These are phyloP conservation scores for Archegozetes longisetosus DNA, from an alignment of 1,140 invertebrate species.

Conservation along the genomic window DNA sequence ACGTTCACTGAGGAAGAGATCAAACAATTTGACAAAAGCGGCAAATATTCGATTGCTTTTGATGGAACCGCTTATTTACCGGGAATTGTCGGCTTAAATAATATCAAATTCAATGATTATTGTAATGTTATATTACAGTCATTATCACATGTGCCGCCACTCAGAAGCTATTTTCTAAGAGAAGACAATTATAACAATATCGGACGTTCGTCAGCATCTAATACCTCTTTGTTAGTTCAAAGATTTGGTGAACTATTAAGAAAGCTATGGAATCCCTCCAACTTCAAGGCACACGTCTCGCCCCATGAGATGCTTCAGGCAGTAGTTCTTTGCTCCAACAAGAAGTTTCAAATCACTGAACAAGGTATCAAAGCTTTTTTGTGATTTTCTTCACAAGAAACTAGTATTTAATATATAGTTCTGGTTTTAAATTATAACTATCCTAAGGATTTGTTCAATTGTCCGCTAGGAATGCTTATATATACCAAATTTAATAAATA, in stretches of 20 bases:
- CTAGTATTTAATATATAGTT: conserved; percentile 1
- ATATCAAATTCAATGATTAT: conserved; percentile 99
- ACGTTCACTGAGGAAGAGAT: conserved; percentile 79
- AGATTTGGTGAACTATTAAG: conserved; percentile 92
- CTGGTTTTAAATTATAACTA: conserved; percentile 2
- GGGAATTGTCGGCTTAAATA: conserved; percentile 72
- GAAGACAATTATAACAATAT: conserved; percentile 81
- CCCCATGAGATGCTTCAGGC: conserved; percentile 99
- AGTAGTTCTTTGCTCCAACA: conserved; percentile 94
- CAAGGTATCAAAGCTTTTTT: too few relatives aligned
- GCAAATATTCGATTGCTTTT: conserved; percentile 81
- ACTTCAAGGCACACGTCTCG: conserved; percentile 98
- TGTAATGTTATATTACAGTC: conserved; percentile 94
- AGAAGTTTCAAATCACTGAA: conserved; percentile 93
- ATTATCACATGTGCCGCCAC: conserved; percentile 78
- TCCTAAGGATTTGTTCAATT: too few relatives aligned
- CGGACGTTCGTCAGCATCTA: conserved; percentile 58
- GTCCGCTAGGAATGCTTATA: too few relatives aligned
- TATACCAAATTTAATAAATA: too few relatives aligned
- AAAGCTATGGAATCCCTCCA: conserved; percentile 97
- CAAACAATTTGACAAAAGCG: conserved; percentile 53
- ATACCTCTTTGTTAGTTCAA: conserved; percentile 78
- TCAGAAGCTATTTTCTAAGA: conserved; percentile 84
- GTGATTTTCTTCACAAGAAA: too few relatives aligned
- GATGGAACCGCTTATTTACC: conserved; percentile 93